phyloP scores from a whole-genome alignment of 2,888 invertebrate genomes.

The Dorcus parallelipipedus region DNA sequence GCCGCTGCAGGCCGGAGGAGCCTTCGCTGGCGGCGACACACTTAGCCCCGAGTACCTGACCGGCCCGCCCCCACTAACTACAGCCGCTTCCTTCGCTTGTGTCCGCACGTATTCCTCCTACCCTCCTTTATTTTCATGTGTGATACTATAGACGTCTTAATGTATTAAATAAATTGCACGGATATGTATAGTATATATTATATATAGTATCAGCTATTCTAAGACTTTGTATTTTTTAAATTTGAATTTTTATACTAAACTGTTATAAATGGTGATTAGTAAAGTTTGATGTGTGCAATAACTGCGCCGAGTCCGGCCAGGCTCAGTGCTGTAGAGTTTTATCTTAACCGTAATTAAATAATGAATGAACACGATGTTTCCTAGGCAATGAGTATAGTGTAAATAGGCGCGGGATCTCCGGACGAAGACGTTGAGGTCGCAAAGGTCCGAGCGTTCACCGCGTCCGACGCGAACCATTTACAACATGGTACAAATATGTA shows the following conservation, averaged over 20 bases:
- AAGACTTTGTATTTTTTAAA: slow-evolving; percentile 53
- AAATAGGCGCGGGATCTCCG: slow-evolving; percentile 34
- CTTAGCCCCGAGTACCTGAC: slow-evolving; percentile 47
- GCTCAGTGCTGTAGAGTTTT: slow-evolving; percentile 44
- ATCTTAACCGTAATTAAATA: slow-evolving; percentile 30
- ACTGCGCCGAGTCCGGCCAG: slow-evolving; percentile 37
- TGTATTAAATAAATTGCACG: slow-evolving; percentile 49
- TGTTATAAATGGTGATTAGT: slow-evolving; percentile 51
- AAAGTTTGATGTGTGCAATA: slow-evolving; percentile 51
- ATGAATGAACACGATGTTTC: slow-evolving; percentile 39
- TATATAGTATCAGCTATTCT: slow-evolving; percentile 52
- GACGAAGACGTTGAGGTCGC: slow-evolving; percentile 1
- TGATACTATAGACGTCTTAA: slow-evolving; percentile 49
- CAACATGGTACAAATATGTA: slow-evolving; percentile 51
- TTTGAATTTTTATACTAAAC: slow-evolving; percentile 54
- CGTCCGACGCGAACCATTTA: slow-evolving; percentile 41
- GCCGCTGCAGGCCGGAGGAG: slow-evolving; percentile 44
- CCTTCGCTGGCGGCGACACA: slow-evolving; percentile 42
- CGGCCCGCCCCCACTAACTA: slow-evolving; percentile 36
- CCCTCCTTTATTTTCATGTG: slow-evolving; percentile 46
- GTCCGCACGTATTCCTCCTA: slow-evolving; percentile 41
- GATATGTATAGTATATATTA: slow-evolving; percentile 49
- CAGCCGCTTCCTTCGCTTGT: slow-evolving; percentile 36
- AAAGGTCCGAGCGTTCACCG: slow-evolving; percentile 13
- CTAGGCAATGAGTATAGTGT: slow-evolving; percentile 42